These are phyloP conservation scores for Myopa testacea DNA, from an alignment of 2,888 invertebrate species.

Conservation along the genomic window DNA sequence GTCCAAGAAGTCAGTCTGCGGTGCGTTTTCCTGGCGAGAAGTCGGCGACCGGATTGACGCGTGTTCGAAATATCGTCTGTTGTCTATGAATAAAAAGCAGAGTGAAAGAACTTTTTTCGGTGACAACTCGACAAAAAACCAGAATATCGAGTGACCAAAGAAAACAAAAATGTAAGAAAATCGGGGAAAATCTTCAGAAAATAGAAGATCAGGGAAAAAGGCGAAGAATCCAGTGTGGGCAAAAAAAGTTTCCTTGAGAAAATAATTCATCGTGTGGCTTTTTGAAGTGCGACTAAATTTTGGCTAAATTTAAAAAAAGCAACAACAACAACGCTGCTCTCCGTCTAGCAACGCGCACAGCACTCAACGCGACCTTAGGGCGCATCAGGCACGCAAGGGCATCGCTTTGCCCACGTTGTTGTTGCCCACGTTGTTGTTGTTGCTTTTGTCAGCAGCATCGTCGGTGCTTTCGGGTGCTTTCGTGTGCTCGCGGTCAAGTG, in stretches of 20 bases:
- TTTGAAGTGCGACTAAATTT: slow-evolving; percentile 1
- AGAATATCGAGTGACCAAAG: too few species aligned
- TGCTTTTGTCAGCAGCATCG: neutral
- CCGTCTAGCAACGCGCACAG: neutral
- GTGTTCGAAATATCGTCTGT: neutral
- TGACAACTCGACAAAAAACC: neutral
- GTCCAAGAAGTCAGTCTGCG: slow-evolving; percentile 36
- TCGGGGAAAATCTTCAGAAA: too few species aligned
- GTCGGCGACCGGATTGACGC: neutral
- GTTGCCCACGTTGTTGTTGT: neutral
- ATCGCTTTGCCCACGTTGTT: slow-evolving; percentile 2
- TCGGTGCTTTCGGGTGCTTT: neutral
- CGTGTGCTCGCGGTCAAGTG: slow-evolving; percentile 27
- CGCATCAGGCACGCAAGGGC: slow-evolving; percentile 24
- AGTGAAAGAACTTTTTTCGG: neutral
- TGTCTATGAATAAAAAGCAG: too few species aligned
- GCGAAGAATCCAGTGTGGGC: neutral
- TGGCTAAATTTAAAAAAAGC: neutral
- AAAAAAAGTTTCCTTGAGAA: neutral
- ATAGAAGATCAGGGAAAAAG: too few species aligned
- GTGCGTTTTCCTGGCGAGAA: slow-evolving; percentile 27
- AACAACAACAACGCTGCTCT: too few species aligned
- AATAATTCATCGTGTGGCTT: neutral
- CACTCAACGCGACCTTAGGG: neutral
- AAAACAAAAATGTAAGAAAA: too few species aligned